phyloP scores from a whole-genome alignment of 2,888 invertebrate species.

The Eilema griseolum region DNA sequence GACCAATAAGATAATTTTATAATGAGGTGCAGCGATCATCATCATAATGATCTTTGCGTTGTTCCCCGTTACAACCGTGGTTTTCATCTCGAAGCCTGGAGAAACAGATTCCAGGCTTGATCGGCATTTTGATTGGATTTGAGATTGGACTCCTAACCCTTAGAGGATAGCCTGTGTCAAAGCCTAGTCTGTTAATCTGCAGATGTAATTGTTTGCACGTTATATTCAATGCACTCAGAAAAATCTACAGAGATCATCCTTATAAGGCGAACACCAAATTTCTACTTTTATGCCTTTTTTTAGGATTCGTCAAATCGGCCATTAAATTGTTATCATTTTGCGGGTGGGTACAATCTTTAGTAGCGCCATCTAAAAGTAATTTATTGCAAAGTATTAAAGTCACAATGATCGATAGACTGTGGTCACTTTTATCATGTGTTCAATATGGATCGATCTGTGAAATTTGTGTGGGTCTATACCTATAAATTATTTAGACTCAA shows the following conservation, averaged over 20 bases:
- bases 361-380: conserved; percentile 6
- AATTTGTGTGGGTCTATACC: background rate
- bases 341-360: background rate
- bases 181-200: background rate
- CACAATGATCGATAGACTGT: background rate
- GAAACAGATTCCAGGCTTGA: too few relatives aligned
- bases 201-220: background rate
- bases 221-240: too few relatives aligned
- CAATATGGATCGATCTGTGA: background rate
- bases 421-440: background rate
- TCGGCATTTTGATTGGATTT: too few relatives aligned
- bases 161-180: too few relatives aligned
- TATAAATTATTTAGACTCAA: background rate
- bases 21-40: too few relatives aligned
- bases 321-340: conserved; percentile 2
- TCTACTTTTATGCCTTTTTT: background rate
- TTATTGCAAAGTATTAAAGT: conserved; percentile 21
- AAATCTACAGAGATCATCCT: too few relatives aligned
- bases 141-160: too few relatives aligned
- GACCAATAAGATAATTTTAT: too few relatives aligned
- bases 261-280: background rate
- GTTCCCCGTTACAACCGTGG: too few relatives aligned
- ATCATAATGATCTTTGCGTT: too few relatives aligned
- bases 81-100: too few relatives aligned
- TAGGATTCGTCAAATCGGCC: background rate